Evolutionary conservation across 2,113 vertebrate genomes (phyloP).

Genomic region (Danio rerio): GRCz12tu NC_133191.1:14319001-14319500

Average conservation of each 20-base stretch:
- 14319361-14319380: conserved; percentile 65
- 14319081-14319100: conserved; percentile 54
- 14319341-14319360: conserved; percentile 58
- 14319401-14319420: conserved; percentile 63
- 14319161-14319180: conserved; percentile 64
- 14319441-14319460: conserved; percentile 47
- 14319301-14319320: conserved; percentile 60
- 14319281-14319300: conserved; percentile 42
- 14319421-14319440: conserved; percentile 60
- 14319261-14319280: neutral
- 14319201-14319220: conserved; percentile 68
- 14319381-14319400: conserved; percentile 59
- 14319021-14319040: conserved; percentile 54
- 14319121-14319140: conserved; percentile 56
- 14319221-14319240: conserved; percentile 52
- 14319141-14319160: conserved; percentile 62
- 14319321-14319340: conserved; percentile 61
- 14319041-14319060: conserved; percentile 60
- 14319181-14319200: conserved; percentile 67
- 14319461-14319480: conserved; percentile 27
- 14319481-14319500: conserved; percentile 35
- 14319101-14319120: conserved; percentile 62
- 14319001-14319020: conserved; percentile 37
- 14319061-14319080: conserved; percentile 56
- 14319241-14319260: conserved; percentile 53